Percentiles rank a stretch among this genome's conserved stretches.
phyloP scores from a whole-genome alignment of 2,797 vertebrate species.

The Megalops cyprinoides region DNA sequence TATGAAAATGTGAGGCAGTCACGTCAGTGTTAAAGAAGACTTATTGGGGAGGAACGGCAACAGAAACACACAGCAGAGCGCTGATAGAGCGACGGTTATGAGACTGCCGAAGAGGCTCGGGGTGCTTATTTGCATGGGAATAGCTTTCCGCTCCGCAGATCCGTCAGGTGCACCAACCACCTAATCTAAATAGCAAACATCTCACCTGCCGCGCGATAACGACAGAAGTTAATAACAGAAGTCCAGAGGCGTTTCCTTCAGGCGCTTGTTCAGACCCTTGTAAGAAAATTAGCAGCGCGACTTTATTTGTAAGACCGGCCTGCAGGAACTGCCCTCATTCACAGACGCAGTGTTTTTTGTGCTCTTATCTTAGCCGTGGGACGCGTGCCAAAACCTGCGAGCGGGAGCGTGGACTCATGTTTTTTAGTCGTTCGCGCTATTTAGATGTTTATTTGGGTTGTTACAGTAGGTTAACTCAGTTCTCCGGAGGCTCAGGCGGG shows the following conservation, averaged over 20 bases:
- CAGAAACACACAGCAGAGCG: too few species aligned
- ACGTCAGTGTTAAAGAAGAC: too few species aligned
- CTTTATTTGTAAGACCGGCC: not conserved
- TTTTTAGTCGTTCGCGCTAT: too few species aligned
- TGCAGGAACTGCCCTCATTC: slow-evolving; percentile 9
- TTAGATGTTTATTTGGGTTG: not conserved
- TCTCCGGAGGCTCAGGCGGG: not conserved
- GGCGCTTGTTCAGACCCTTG: not conserved
- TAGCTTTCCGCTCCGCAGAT: slow-evolving; percentile 14
- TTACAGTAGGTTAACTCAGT: not conserved
- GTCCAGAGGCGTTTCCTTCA: not conserved
- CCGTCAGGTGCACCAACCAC: not conserved
- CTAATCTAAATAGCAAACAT: not conserved
- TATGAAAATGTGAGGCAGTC: too few species aligned
- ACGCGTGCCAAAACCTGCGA: not conserved
- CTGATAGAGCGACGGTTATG: too few species aligned
- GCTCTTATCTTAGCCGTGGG: not conserved
- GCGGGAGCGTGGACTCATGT: not conserved
- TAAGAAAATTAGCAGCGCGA: not conserved
- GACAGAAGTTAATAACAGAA: not conserved
- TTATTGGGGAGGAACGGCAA: too few species aligned
- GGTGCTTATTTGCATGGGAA: slow-evolving; percentile 13
- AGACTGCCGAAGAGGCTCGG: too few species aligned
- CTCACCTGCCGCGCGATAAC: too few species aligned
- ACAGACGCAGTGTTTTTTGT: not conserved